Evolutionary conservation across 2,888 invertebrate genomes (phyloP).

Genomic region (Drosophila subquinaria): DNA sequence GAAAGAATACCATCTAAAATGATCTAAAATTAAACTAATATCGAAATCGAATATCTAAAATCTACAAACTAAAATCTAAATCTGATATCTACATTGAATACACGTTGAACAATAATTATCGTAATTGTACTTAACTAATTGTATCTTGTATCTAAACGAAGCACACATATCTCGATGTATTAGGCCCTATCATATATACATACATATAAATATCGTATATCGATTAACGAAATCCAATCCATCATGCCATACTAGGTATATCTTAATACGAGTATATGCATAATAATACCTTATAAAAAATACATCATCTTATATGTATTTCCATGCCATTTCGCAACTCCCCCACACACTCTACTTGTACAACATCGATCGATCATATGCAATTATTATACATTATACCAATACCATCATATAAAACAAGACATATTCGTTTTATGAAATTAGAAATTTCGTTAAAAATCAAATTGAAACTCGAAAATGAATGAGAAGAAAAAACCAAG

Average conservation of each 20-base stretch:
- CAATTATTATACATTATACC: slow-evolving; percentile 72
- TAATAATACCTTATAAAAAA: slow-evolving; percentile 15
- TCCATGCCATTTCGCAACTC: slow-evolving; percentile 54
- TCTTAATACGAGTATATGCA: slow-evolving; percentile 22
- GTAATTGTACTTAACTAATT: slow-evolving; percentile 77
- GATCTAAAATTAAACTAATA: slow-evolving; percentile 34
- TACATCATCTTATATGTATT: slow-evolving; percentile 33
- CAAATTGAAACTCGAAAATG: slow-evolving; percentile 6
- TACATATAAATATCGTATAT: slow-evolving; percentile 36
- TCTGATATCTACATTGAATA: slow-evolving; percentile 67
- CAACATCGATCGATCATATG: slow-evolving; percentile 70
- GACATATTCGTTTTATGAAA: slow-evolving; percentile 71
- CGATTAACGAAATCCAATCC: slow-evolving; percentile 36
- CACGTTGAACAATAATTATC: slow-evolving; percentile 79
- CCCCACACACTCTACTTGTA: slow-evolving; percentile 62
- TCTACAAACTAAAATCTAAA: slow-evolving; percentile 45
- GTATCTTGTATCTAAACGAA: slow-evolving; percentile 78
- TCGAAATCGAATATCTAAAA: slow-evolving; percentile 43
- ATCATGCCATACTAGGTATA: slow-evolving; percentile 46
- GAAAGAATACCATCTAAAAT: slow-evolving; percentile 53
- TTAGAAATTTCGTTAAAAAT: slow-evolving; percentile 67
- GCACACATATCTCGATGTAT: slow-evolving; percentile 75
- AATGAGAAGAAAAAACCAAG: slow-evolving; percentile 26
- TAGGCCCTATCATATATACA: slow-evolving; percentile 51
- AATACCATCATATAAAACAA: slow-evolving; percentile 22